Conservation (phyloP, 2,113 vertebrate genomes). For the Engraulis encrasicolus region DNA sequence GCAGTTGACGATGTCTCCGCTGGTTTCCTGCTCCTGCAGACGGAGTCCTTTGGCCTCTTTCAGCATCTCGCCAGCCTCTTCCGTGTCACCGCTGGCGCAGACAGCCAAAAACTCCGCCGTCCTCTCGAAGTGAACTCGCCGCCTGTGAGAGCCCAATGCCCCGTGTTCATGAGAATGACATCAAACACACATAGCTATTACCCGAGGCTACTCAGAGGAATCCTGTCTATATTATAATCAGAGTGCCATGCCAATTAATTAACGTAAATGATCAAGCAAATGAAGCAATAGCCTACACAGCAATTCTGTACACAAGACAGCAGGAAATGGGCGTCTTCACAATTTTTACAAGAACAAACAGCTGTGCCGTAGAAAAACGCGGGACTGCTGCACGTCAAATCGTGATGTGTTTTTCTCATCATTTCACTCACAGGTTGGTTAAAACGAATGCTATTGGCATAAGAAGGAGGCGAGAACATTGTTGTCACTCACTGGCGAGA, state of each 20-base stretch:
- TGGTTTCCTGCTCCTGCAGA: slow-evolving; percentile 37
- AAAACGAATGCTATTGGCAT: not conserved
- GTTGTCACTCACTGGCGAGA: not conserved
- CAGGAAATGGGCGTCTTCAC: too few species aligned
- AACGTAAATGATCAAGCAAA: too few species aligned
- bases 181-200: too few species aligned
- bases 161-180: too few species aligned
- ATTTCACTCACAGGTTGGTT: not conserved
- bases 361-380: too few species aligned
- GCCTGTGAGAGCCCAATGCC: slow-evolving; percentile 62
- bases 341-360: too few species aligned
- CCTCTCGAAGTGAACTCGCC: slow-evolving; percentile 82
- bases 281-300: too few species aligned
- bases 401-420: not conserved
- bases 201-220: too few species aligned
- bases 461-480: not conserved
- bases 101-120: slow-evolving; percentile 87
- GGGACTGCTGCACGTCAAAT: too few species aligned
- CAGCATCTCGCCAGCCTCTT: slow-evolving; percentile 84
- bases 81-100: slow-evolving; percentile 85
- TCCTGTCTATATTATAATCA: too few species aligned
- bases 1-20: slow-evolving; percentile 72
- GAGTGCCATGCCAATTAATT: too few species aligned
- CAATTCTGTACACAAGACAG: too few species aligned
- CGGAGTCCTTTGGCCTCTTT: slow-evolving; percentile 59